Base-by-base conservation (phyloP, 2,888 invertebrate genomes). In the Coelinius sp. region DNA sequence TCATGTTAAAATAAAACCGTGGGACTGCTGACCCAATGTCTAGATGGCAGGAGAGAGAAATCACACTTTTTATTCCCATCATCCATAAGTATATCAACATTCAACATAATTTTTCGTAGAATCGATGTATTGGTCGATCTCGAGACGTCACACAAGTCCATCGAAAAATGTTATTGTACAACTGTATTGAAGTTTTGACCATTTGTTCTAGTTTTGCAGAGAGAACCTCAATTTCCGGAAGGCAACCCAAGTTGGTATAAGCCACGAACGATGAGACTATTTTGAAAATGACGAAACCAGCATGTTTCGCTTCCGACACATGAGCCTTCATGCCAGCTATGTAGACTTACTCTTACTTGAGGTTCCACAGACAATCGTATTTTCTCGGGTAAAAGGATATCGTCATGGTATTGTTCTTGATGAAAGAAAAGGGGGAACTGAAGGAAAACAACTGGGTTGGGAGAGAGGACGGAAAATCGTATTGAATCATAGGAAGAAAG, bases 361-460 rank as follows among this genome's bases (percentile, higher is more conserved):
- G 59, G 59, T 20, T 25, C 35, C 17, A 31, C 59, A 3, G 17
- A 70, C 71, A 71, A 71, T 71, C 38, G 66, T 49, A 68, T 71
- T 71, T 71, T 68, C 67, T 38, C 8, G 41, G 20, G 17, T 5
- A 17, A 12, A 35, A 25, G 59, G 20, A 59, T 59, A 31, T 59
- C 20, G 35, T 59, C 59, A 31, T 59, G 31, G 31, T 35, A 59
- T 59, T 59, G 59, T 35, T 38, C 41, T 68, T 41, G 68, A 41
- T 25, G 14, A 35, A 38, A 49, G 20, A 31, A 66, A 52, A 46
- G 49, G 35, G 22, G 6, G 31, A 52, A 27, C 12, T 52, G 31
- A 72, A 46, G 41, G 63, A 64, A 72, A 68, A 25, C 31, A 63
- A 41, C 31, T 65, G 35, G 63, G 49, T 68, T 71, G 66, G 67